These are phyloP conservation scores for Creontiades dilutus DNA, from an alignment of 2,888 invertebrate genomes.

Conservation along the genomic window DNA sequence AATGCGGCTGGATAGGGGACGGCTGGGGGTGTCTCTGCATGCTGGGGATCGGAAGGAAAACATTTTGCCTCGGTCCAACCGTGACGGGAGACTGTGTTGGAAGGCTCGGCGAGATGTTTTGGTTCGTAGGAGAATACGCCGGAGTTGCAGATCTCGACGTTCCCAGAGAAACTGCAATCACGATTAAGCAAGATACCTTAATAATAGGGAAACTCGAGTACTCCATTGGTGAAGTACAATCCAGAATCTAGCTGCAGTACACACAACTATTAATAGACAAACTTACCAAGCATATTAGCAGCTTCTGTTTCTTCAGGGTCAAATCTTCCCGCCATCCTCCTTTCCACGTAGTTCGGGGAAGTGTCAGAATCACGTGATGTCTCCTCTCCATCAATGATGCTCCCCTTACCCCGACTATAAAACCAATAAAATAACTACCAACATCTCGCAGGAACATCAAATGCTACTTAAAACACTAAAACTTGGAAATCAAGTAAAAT, in stretches of 20 bases:
- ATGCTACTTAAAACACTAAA: too few relatives aligned
- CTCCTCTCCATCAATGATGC: slow-evolving; percentile 88
- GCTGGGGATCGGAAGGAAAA: slow-evolving; percentile 93
- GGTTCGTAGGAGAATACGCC: slow-evolving; percentile 88
- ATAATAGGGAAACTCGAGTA: not conserved
- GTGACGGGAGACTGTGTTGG: slow-evolving; percentile 85
- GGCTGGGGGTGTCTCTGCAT: slow-evolving; percentile 76
- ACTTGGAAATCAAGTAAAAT: too few relatives aligned
- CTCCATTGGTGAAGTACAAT: too few relatives aligned
- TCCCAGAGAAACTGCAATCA: slow-evolving; percentile 88
- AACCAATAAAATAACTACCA: not conserved
- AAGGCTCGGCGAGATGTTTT: slow-evolving; percentile 83
- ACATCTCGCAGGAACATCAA: not conserved
- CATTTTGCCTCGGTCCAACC: slow-evolving; percentile 88
- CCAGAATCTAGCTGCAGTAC: too few relatives aligned
- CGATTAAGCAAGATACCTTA: not conserved
- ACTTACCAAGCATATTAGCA: slow-evolving; percentile 94
- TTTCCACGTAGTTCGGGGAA: slow-evolving; percentile 88
- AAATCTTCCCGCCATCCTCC: slow-evolving; percentile 89
- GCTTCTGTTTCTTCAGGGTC: slow-evolving; percentile 98
- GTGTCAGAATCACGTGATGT: slow-evolving; percentile 94
- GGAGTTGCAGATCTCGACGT: slow-evolving; percentile 96
- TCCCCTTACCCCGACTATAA: slow-evolving; percentile 77
- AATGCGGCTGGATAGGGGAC: slow-evolving; percentile 78
- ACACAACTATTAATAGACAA: too few relatives aligned